A percentile compares a stretch with the other conserved stretches of the same genome.
phyloP scores from a whole-genome alignment of 64 coral and sea anemone genomes.

The Dendronephthya gigantea region DNA sequence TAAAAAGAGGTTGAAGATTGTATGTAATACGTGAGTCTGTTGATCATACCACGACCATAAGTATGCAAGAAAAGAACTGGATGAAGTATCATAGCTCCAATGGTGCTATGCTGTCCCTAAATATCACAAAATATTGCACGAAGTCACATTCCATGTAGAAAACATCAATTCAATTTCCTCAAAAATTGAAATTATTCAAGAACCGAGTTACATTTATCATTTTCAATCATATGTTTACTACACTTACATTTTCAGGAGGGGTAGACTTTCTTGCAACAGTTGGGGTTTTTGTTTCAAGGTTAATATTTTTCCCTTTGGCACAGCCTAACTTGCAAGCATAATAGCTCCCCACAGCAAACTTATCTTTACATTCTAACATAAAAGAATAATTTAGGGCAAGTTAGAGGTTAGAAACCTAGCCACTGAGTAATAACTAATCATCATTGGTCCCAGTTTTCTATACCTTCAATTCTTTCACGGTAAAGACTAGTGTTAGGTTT shows the following conservation, averaged over 20 bases:
- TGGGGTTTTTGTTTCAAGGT: background rate
- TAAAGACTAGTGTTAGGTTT: too few relatives aligned
- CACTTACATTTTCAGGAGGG: background rate
- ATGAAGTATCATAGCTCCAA: background rate
- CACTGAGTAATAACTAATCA: too few relatives aligned
- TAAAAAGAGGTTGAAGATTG: background rate
- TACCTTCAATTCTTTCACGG: too few relatives aligned
- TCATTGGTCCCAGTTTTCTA: too few relatives aligned
- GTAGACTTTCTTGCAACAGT: background rate
- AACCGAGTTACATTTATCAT: too few relatives aligned
- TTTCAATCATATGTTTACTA: too few relatives aligned
- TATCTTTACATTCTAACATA: background rate
- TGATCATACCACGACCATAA: conserved; percentile 11
- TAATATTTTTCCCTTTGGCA: background rate
- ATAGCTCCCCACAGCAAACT: background rate
- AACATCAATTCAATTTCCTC: too few relatives aligned
- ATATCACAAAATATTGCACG: background rate
- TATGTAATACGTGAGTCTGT: conserved; percentile 13
- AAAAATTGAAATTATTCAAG: too few relatives aligned
- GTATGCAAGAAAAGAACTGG: background rate
- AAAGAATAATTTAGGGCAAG: background rate
- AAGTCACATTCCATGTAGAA: background rate
- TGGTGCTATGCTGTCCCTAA: background rate
- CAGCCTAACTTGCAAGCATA: conserved; percentile 3
- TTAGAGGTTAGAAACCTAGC: background rate